Conservation (phyloP, 1,140 invertebrate genomes). For the Anastrepha ludens region DNA sequence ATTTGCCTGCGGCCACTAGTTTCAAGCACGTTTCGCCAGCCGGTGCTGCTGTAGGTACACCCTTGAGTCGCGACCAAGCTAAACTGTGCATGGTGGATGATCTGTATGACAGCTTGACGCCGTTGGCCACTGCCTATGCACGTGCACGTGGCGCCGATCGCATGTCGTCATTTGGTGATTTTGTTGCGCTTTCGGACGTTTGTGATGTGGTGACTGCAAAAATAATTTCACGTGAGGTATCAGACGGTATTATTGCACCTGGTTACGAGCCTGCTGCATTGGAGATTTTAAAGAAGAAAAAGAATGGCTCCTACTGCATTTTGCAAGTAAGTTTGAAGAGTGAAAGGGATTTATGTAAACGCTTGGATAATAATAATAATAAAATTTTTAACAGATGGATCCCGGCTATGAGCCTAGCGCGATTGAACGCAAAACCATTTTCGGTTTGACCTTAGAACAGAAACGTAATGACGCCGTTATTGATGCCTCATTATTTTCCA, state of each 20-base stretch:
- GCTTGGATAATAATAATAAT: not conserved
- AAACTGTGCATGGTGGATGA: slow-evolving; percentile 96
- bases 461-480: slow-evolving; percentile 93
- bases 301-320: slow-evolving; percentile 94
- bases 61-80: slow-evolving; percentile 83
- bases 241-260: slow-evolving; percentile 97
- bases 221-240: slow-evolving; percentile 88
- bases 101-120: slow-evolving; percentile 83
- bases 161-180: slow-evolving; percentile 99
- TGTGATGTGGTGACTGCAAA: slow-evolving; percentile 92
- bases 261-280: slow-evolving; percentile 90
- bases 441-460: slow-evolving; percentile 94
- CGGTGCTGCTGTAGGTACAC: slow-evolving; percentile 92
- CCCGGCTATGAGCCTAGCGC: slow-evolving; percentile 86
- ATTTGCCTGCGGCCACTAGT: slow-evolving; percentile 93
- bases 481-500: slow-evolving; percentile 85
- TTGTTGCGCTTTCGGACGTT: slow-evolving; percentile 93
- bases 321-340: slow-evolving; percentile 78
- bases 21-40: slow-evolving; percentile 99
- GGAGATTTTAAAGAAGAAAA: slow-evolving; percentile 95
- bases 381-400: slow-evolving; percentile 84
- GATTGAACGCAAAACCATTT: slow-evolving; percentile 91
- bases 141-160: slow-evolving; percentile 96
- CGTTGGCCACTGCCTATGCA: slow-evolving; percentile 95
- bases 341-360: not conserved